A percentile compares a stretch with the other conserved stretches of the same genome.
phyloP scores from a whole-genome alignment of 2,113 vertebrate species.

The Hucho hucho region DNA sequence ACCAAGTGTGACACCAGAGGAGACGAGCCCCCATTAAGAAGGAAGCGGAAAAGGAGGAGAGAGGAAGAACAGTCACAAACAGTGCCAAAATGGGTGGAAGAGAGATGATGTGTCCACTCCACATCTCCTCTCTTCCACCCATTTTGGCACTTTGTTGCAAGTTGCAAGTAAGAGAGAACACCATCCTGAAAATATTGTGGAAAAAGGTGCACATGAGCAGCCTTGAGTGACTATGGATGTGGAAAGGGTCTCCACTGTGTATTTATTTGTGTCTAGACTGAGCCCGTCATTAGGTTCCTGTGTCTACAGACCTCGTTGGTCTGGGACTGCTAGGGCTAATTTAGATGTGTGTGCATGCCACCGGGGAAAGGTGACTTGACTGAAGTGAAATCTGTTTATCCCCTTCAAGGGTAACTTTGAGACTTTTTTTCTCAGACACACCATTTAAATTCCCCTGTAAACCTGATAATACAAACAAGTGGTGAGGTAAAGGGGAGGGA shows the following conservation, averaged over 20 bases:
- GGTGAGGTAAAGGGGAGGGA: background rate
- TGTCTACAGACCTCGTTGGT: background rate
- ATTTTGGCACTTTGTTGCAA: too few relatives aligned
- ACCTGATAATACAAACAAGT: conserved; percentile 1
- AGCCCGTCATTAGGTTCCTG: background rate
- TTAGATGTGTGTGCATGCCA: background rate
- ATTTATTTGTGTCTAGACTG: background rate
- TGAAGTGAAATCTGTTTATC: conserved; percentile 10
- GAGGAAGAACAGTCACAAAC: conserved; percentile 27
- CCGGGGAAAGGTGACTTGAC: background rate
- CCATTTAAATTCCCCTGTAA: background rate
- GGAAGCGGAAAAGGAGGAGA: conserved; percentile 30
- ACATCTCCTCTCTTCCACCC: background rate
- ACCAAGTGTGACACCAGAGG: background rate
- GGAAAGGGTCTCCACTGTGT: background rate
- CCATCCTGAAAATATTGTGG: too few relatives aligned
- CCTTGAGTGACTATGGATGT: background rate
- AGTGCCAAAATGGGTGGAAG: conserved; percentile 22
- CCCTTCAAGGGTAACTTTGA: conserved; percentile 7
- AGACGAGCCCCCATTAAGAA: background rate
- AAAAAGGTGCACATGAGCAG: background rate
- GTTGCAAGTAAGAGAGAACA: too few relatives aligned
- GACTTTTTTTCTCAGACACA: background rate
- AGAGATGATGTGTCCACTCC: background rate
- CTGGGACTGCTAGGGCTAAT: background rate